Evolutionary conservation across 2,113 vertebrate genomes (phyloP).

Genomic region (Lasiurus cinereus): DNA sequence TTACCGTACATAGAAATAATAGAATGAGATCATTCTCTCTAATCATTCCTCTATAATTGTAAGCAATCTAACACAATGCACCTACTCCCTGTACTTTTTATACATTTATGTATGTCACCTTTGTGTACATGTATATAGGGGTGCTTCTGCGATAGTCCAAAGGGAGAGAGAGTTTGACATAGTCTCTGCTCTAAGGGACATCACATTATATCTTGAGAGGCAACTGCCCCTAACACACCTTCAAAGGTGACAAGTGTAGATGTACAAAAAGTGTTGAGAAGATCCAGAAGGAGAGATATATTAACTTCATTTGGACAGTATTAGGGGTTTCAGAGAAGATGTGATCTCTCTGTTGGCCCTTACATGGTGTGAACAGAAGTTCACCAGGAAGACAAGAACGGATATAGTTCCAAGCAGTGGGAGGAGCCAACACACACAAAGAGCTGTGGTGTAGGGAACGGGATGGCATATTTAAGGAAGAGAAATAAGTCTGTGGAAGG

Average conservation of each 20-base stretch:
- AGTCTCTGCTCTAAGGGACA: background rate
- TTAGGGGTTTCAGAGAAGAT: background rate
- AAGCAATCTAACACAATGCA: background rate
- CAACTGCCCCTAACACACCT: background rate
- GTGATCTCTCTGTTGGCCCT: background rate
- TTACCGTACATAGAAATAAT: background rate
- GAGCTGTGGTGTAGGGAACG: no score
- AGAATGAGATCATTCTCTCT: slow-evolving; percentile 16
- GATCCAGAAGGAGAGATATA: background rate
- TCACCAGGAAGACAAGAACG: background rate
- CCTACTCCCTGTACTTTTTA: background rate
- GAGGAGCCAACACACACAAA: background rate
- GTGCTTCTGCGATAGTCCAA: background rate
- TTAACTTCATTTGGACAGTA: background rate
- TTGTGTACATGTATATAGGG: background rate
- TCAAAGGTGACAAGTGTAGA: background rate
- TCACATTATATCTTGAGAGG: background rate
- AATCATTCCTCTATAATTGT: slow-evolving; percentile 5
- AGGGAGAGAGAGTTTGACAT: background rate
- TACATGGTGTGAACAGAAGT: background rate
- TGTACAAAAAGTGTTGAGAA: background rate
- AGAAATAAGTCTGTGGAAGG: background rate
- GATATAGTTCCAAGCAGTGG: background rate
- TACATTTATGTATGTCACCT: background rate
- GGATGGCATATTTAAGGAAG: background rate